Evolutionary conservation across 2,888 invertebrate genomes (phyloP), one percentile per base, ranked within the genome.

Genomic region (Yponomeuta evonymella): DNA sequence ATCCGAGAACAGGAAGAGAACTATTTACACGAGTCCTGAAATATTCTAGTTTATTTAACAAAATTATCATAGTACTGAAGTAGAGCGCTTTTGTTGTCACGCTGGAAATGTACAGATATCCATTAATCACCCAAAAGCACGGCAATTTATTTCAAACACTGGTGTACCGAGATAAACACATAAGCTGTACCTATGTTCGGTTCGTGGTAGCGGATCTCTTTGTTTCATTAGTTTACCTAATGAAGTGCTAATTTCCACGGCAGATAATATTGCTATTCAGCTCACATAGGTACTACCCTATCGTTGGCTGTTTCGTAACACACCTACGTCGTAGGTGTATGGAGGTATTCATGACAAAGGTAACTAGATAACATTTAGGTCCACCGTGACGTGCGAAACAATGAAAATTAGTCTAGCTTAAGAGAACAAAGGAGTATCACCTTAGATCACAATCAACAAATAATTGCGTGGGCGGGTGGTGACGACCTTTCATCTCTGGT

Each of bases 361-460:
- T 81, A 84, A 83, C 80, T 79, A 79, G 81, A 79, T 84, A 82
- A 83, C 76, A 79, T 82, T 81, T 80, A 80, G 76, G 76, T 75
- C 73, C 76, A 76, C 76, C 75, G 78, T 74, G 76, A 77, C 76
- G 78, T 76, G 75, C 76, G 51, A 75, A 77, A 75, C 78, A 73
- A 78, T 78, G 70, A 76, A 76, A 78, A 77, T 80, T 78, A 78
- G 76, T 80, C 75, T 78, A 79, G 74, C 78, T 81, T 81, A 79
- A 75, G 76, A 73, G 71, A 72, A 77, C 75, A 51, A 75, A 75
- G 76, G 74, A 73, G 76, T 73, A 76, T 74, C 76, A 43, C 36
- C 5, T 12, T 15, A 10, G 43, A n/a, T 33, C 36, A 12, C 15
- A 67, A n/a, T n/a, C 43, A 67, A 33, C n/a, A 48, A 67, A 67